phyloP scores from a whole-genome alignment of 92 coral and sea anemone genomes.

The Hydrozoanthus gracilis region DNA sequence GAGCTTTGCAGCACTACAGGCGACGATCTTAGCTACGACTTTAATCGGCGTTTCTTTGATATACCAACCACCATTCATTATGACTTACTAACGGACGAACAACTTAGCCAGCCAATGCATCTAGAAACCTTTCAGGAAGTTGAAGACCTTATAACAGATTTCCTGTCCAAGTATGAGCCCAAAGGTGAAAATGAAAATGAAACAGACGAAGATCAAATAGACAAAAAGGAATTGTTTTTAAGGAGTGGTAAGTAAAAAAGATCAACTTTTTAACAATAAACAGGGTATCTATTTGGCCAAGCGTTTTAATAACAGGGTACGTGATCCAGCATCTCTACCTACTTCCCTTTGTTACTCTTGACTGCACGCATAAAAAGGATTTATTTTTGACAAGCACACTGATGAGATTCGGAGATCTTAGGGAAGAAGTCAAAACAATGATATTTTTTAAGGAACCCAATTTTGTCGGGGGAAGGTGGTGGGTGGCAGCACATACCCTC shows the following conservation, averaged over 20 bases:
- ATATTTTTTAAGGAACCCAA: too few relatives aligned
- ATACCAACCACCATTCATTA: slow-evolving; percentile 21
- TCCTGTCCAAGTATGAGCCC: background rate
- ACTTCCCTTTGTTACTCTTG: too few relatives aligned
- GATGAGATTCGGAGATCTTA: slow-evolving; percentile 3
- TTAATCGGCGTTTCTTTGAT: slow-evolving; percentile 14
- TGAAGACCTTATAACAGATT: background rate
- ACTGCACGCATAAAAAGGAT: too few relatives aligned
- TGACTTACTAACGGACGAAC: background rate
- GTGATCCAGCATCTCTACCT: too few relatives aligned
- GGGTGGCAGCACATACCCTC: too few relatives aligned
- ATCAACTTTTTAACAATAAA: background rate
- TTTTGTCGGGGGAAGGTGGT: too few relatives aligned
- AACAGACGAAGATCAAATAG: background rate
- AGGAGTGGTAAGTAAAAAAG: slow-evolving; percentile 1
- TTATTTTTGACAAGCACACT: background rate
- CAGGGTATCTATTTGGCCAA: background rate
- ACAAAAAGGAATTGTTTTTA: background rate
- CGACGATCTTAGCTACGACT: too few relatives aligned
- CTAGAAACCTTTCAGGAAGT: too few relatives aligned
- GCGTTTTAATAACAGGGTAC: background rate
- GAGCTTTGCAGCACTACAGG: too few relatives aligned
- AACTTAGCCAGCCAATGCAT: background rate
- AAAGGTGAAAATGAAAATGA: background rate
- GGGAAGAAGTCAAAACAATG: too few relatives aligned